A percentile compares a stretch with the other conserved stretches of the same genome.
phyloP scores from a whole-genome alignment of 2,113 vertebrate species.

The Glareola pratincola region DNA sequence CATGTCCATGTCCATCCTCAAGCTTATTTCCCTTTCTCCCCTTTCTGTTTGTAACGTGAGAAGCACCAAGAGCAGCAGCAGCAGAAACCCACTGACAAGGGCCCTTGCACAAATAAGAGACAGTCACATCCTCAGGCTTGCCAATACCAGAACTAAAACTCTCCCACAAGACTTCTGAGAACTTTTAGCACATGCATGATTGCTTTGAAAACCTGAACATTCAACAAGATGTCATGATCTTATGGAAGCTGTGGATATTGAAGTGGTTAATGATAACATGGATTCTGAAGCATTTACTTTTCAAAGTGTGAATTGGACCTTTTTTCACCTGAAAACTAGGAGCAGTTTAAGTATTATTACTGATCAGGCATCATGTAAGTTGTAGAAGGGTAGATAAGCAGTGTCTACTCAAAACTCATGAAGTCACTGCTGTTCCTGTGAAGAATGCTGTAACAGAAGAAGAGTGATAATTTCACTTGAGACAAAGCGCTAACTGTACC shows the following conservation, averaged over 20 bases:
- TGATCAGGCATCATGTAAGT: neutral
- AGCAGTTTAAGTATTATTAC: neutral
- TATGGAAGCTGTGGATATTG: neutral
- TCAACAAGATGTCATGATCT: neutral
- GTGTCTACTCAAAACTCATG: neutral
- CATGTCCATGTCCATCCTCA: too few relatives aligned
- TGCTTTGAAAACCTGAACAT: neutral
- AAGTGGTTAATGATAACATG: neutral
- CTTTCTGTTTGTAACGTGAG: fast-evolving
- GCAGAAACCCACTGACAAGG: neutral
- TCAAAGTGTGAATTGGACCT: neutral
- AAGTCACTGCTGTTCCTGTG: neutral
- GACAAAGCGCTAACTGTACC: neutral
- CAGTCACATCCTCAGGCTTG: neutral
- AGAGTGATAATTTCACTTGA: neutral
- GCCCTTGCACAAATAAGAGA: neutral
- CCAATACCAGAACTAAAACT: neutral
- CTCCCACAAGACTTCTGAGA: neutral
- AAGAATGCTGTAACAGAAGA: neutral
- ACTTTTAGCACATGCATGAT: neutral
- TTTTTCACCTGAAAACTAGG: neutral
- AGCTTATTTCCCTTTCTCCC: neutral
- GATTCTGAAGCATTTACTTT: neutral
- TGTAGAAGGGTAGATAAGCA: neutral
- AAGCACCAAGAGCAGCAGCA: neutral